Evolutionary conservation across 1,140 invertebrate genomes (phyloP), one percentile per base, ranked within the genome.

Genomic region (Ganaspis sp.): DNA sequence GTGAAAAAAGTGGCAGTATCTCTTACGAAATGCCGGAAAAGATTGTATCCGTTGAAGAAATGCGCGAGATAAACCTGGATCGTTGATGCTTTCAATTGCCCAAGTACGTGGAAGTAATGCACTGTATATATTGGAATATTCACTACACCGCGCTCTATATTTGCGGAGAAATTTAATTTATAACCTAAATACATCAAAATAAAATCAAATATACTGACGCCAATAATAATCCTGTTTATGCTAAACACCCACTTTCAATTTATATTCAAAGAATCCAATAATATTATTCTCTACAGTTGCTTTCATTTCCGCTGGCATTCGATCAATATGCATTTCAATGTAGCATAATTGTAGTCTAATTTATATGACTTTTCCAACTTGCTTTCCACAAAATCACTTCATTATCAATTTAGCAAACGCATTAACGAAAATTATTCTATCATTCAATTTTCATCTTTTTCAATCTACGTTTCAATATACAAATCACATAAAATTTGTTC

Each of bases 1-100:
- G 53, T 26, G 12, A 37, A 72, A 78, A 49, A 49, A 49, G 38
- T 58, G 54, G 4, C 23, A 64, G 75, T 64, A 71, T 29, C 58
- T 29, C 72, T 53, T 74, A 69, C 26, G 72, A 26, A 69, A 71
- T 58, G 19, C 38, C 21, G 34, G 53, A 79, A 34, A 34, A 38
- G 75, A 74, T 78, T 74, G 70, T 72, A 72, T 72, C 70, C 37
- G 74, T 26, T 69, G 54, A 77, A 77, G 73, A 69, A 70, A 37
- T 64, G 58, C n/a, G 58, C 23, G 58, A 64, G 58, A 64, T 64
- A 64, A 64, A 64, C 58, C 23, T 29, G 58, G 26, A 64, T 64
- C 58, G 58, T 64, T 64, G 58, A 64, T 64, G 58, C 58, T 34
- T 64, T 64, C 23, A 64, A 64, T 64, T 64, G 58, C 58, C 23